Percentiles rank a stretch among this genome's conserved stretches.
Evolutionary conservation across 2,113 vertebrate genomes (phyloP).

Genomic region (Sarotherodon lohbergeri): DNA sequence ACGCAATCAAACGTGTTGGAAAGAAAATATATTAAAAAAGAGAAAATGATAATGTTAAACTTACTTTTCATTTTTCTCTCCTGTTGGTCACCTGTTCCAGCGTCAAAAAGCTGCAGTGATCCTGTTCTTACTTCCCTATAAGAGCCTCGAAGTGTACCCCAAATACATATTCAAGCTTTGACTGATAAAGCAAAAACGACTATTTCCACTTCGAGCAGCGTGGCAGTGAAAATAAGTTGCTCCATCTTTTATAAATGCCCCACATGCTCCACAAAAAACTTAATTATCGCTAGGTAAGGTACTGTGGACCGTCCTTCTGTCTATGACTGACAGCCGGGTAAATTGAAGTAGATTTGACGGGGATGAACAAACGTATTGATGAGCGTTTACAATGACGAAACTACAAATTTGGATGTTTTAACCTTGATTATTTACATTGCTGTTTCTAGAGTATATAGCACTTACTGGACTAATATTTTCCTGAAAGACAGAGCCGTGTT

Average conservation of each 20-base stretch:
- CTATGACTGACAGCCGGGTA: conserved; percentile 71
- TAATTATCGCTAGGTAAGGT: conserved; percentile 51
- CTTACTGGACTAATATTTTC: rapidly evolving
- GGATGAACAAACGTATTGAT: not conserved
- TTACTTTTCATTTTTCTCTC: conserved; percentile 23
- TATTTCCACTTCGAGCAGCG: not conserved
- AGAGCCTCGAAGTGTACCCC: not conserved
- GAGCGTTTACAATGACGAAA: not conserved
- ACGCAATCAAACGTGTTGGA: not conserved
- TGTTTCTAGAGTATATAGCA: rapidly evolving
- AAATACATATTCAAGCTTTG: not conserved
- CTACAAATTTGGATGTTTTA: rapidly evolving
- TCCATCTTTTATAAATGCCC: conserved; percentile 39
- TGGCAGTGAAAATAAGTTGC: not conserved
- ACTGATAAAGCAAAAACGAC: not conserved
- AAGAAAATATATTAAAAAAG: not conserved
- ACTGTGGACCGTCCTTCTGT: conserved; percentile 32
- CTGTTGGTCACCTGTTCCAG: conserved; percentile 41
- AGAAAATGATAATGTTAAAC: not conserved
- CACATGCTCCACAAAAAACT: conserved; percentile 38
- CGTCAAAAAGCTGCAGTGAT: not conserved
- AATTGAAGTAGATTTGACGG: conserved; percentile 6
- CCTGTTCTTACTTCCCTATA: not conserved
- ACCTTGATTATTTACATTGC: rapidly evolving
- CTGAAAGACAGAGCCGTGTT: not conserved